phyloP scores from a whole-genome alignment of 1,140 invertebrate species.

The Zaprionus nigranus region DNA sequence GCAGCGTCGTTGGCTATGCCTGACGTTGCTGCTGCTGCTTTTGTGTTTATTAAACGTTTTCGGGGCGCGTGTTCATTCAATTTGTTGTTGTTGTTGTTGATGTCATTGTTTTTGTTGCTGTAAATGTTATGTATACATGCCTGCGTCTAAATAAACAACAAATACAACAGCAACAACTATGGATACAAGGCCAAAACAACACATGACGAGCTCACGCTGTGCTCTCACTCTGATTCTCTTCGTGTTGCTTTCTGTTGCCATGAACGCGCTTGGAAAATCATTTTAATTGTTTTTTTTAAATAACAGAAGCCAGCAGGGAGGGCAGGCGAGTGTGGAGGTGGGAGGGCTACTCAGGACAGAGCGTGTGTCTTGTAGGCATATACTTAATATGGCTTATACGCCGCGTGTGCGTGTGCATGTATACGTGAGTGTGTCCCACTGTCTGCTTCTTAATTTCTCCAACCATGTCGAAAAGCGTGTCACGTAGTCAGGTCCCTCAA shows the following conservation, averaged over 20 bases:
- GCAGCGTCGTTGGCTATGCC: slow-evolving; percentile 3
- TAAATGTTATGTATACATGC: slow-evolving; percentile 78
- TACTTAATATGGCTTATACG: slow-evolving; percentile 70
- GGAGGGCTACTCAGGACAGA: neutral
- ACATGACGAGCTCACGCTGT: slow-evolving; percentile 43
- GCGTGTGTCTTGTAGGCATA: slow-evolving; percentile 62
- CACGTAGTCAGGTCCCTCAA: slow-evolving; percentile 13
- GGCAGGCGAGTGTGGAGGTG: neutral
- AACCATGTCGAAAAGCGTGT: slow-evolving; percentile 4
- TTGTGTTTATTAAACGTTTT: slow-evolving; percentile 82
- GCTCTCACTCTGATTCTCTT: neutral
- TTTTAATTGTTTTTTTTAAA: slow-evolving; percentile 82
- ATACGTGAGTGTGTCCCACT: slow-evolving; percentile 4
- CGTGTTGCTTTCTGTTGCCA: slow-evolving; percentile 15
- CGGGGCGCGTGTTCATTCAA: slow-evolving; percentile 78
- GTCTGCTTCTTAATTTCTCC: slow-evolving; percentile 12
- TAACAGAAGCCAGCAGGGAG: slow-evolving; percentile 51
- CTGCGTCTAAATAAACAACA: slow-evolving; percentile 72
- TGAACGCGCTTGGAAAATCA: slow-evolving; percentile 65
- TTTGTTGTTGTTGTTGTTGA: slow-evolving; percentile 63
- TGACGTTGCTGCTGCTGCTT: slow-evolving; percentile 44
- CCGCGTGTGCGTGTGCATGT: slow-evolving; percentile 14
- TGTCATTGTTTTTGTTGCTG: slow-evolving; percentile 41
- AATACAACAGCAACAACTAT: slow-evolving; percentile 30
- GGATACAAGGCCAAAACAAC: slow-evolving; percentile 35